A percentile compares a stretch with the other conserved stretches of the same genome.
Conservation (phyloP, 2,797 vertebrate genomes). For the Alectoris magna region DNA sequence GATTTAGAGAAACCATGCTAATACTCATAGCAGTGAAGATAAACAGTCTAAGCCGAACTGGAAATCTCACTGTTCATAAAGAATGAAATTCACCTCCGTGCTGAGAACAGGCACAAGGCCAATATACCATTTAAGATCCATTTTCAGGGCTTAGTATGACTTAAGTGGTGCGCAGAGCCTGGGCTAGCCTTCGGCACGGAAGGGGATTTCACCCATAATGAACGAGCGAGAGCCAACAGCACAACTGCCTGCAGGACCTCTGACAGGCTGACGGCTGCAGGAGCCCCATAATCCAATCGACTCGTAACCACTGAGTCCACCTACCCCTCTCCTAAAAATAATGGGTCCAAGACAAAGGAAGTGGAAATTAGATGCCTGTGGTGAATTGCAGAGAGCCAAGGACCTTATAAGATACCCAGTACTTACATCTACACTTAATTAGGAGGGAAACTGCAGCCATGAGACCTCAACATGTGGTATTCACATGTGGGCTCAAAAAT, state of each 20-base stretch:
- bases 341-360: constrained; percentile 49
- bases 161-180: neutral
- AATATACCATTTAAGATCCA: neutral
- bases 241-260: constrained; percentile 40
- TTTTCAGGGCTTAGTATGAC: constrained; percentile 25
- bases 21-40: neutral
- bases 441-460: constrained; percentile 71
- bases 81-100: neutral
- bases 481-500: constrained; percentile 67
- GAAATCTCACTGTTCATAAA: neutral
- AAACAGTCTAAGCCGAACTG: neutral
- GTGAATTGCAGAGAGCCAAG: constrained; percentile 62
- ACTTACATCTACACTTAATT: constrained; percentile 68
- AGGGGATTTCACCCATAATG: neutral
- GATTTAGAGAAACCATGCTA: neutral
- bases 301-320: constrained; percentile 33
- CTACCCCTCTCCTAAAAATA: constrained; percentile 47
- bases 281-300: constrained; percentile 35
- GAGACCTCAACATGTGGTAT: constrained; percentile 72
- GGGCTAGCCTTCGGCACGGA: neutral
- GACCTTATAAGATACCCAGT: constrained; percentile 52
- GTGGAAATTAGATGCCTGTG: constrained; percentile 65
- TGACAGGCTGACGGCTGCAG: constrained; percentile 46
- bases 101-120: neutral
- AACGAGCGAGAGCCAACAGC: neutral